Evolutionary conservation across 2,113 vertebrate genomes (phyloP), one percentile per base, ranked within the genome.

Genomic region (Semnopithecus entellus): DNA sequence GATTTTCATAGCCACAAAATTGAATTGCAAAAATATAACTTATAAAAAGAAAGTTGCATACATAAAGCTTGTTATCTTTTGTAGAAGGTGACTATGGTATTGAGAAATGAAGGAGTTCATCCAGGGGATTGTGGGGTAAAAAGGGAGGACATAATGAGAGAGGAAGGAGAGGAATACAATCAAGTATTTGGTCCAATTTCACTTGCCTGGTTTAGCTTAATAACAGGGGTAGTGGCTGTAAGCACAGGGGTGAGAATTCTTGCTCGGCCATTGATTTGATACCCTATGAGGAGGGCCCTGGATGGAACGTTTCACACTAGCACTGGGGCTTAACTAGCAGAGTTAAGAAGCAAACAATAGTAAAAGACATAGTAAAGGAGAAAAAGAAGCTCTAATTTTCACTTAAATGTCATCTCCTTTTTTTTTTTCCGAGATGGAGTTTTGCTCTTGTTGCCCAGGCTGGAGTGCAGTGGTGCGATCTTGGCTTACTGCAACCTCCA

Each of bases 1-100:
- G 81, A 94, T 96, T 97, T 92, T 95, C 88, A 88, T 85, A 78
- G 92, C 16, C 52, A 88, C 66, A 95, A 88, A 96, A 95, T 91
- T 90, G 32, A 95, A 92, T 94, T 83, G 50, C 17, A 97, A 96
- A 96, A 94, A 81, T 85, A 92, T 76, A 85, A 88, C 76, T 55
- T 83, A n/a, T 30, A 68, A 94, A 82, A 90, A 93, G 57, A 78
- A 88, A 12, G 16, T 32, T 59, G 1, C 55, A 14, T 89, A 90
- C 87, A 75, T 93, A 90, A 88, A 94, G 3, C 35, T 79, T 97
- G 76, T 87, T 95, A 52, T 90, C 40, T n/a, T 88, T 52, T n/a
- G 32, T 92, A 52, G 57, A 96, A 88, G 16, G 11, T 88, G 59
- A 35, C 35, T 66, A n/a, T 72, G 88, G 45, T 94, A 78, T 17